A percentile compares a stretch with the other conserved stretches of the same genome.
These are phyloP conservation scores for Pavo muticus DNA, from an alignment of 2,113 vertebrate species.

Conservation along the genomic window DNA sequence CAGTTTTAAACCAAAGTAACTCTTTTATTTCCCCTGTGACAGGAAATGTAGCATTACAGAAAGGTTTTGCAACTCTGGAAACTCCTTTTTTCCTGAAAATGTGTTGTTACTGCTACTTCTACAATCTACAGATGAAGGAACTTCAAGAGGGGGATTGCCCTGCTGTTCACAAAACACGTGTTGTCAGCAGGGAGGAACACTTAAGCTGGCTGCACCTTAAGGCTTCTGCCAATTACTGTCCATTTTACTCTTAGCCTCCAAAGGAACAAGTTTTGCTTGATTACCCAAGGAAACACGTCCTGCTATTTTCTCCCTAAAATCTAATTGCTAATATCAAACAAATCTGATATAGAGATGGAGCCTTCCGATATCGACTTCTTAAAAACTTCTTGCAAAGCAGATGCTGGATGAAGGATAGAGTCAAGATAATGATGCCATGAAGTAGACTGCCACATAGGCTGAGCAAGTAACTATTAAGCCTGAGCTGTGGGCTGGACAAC, in stretches of 20 bases:
- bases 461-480: background rate
- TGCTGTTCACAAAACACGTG: background rate
- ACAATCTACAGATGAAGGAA: background rate
- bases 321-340: background rate
- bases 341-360: background rate
- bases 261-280: background rate
- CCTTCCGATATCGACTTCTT: background rate
- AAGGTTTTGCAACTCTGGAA: slow-evolving; percentile 13
- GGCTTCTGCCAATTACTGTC: background rate
- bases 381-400: background rate
- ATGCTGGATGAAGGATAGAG: background rate
- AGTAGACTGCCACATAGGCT: background rate
- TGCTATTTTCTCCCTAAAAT: background rate
- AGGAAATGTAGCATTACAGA: background rate
- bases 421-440: background rate
- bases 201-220: background rate
- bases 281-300: background rate
- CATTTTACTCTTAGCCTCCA: background rate
- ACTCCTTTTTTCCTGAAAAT: background rate
- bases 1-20: background rate
- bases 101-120: background rate
- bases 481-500: background rate
- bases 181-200: background rate
- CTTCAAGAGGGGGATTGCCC: background rate
- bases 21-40: background rate